Evolutionary conservation across 2,888 invertebrate species (phyloP).

Genomic region (Biston betularia): DNA sequence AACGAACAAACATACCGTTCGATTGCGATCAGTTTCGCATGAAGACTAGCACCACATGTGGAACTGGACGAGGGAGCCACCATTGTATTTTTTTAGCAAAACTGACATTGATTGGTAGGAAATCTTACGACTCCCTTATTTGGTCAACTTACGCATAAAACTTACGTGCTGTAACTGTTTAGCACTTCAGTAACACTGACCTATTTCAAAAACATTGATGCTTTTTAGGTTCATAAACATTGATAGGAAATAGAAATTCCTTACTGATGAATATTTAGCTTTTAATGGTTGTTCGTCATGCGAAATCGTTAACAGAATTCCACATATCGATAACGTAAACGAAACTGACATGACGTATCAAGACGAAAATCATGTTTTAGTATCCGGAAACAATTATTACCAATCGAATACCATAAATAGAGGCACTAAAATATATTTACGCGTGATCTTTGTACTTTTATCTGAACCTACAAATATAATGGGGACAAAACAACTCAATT

Average conservation of each 20-base stretch:
- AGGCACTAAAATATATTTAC: no score
- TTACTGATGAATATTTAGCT: constrained; percentile 32
- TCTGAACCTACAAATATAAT: no score
- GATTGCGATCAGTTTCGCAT: constrained; percentile 25
- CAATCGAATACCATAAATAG: no score
- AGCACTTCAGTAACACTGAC: constrained; percentile 8
- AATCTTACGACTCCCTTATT: background rate
- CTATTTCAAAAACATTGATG: constrained; percentile 13
- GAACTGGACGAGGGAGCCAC: background rate
- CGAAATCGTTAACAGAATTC: constrained; percentile 1
- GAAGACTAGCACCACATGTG: background rate
- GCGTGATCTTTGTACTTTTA: no score
- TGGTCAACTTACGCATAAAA: background rate
- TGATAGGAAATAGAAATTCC: constrained; percentile 35
- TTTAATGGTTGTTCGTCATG: constrained; percentile 16
- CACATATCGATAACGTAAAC: background rate
- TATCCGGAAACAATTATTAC: background rate
- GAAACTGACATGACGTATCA: background rate
- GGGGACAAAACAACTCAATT: no score
- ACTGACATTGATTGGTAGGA: background rate
- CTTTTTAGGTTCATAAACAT: constrained; percentile 34
- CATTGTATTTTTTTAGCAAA: background rate
- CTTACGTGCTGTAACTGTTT: constrained; percentile 16
- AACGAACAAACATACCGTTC: constrained; percentile 38
- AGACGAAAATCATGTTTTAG: background rate